Conservation (phyloP, 2,888 invertebrate genomes). For the Drosophila vallismaia region DNA sequence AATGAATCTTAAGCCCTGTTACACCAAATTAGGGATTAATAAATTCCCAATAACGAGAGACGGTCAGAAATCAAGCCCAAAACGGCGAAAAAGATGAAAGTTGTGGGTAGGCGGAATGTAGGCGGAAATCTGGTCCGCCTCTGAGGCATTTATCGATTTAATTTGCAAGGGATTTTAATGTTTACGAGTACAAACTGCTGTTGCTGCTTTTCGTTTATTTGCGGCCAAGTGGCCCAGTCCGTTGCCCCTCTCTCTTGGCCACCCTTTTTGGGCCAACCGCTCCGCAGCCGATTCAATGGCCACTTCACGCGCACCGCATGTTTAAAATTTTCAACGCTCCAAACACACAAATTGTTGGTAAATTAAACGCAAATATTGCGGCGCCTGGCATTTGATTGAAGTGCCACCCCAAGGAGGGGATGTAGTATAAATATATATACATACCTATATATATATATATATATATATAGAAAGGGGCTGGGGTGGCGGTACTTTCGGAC, state of each 20-base stretch:
- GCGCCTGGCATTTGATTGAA: constrained; percentile 7
- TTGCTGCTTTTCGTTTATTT: constrained; percentile 15
- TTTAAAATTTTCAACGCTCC: constrained; percentile 51
- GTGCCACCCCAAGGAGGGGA: background rate
- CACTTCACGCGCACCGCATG: constrained; percentile 58
- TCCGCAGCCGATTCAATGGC: constrained; percentile 32
- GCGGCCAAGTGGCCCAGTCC: constrained; percentile 4
- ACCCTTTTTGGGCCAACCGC: constrained; percentile 4
- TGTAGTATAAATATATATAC: background rate
- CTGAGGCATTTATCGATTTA: constrained; percentile 52
- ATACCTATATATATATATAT: background rate
- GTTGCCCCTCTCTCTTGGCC: background rate
- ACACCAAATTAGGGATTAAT: constrained; percentile 30
- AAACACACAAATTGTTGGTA: constrained; percentile 61
- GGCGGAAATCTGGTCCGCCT: constrained; percentile 16
- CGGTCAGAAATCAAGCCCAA: background rate
- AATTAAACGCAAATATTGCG: constrained; percentile 54
- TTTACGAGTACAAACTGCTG: constrained; percentile 41
- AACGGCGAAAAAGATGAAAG: constrained; percentile 4
- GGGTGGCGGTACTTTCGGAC: constrained; percentile 21
- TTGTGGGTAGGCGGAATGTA: too few relatives aligned
- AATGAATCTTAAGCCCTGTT: background rate
- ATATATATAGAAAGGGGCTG: background rate
- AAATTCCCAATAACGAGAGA: constrained; percentile 8
- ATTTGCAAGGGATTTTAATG: constrained; percentile 50